phyloP scores from a whole-genome alignment of 2,113 vertebrate genomes.

The Ramphastos sulfuratus region DNA sequence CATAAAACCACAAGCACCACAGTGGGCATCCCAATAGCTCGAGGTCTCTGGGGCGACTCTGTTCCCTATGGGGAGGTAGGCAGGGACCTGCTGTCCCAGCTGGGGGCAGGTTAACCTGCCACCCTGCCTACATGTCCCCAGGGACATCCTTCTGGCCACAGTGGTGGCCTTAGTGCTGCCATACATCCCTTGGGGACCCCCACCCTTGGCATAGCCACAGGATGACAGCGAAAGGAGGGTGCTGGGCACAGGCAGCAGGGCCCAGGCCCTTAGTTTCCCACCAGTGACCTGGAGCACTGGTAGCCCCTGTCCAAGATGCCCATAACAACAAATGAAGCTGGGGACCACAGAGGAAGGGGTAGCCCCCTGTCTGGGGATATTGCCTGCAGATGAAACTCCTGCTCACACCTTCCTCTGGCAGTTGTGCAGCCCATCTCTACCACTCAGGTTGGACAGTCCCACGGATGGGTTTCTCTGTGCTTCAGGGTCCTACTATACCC shows the following conservation, averaged over 20 bases:
- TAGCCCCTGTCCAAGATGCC: not conserved
- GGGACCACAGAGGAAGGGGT: not conserved
- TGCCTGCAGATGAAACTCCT: not conserved
- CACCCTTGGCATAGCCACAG: not conserved
- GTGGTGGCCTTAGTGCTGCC: not conserved
- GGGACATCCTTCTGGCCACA: not conserved
- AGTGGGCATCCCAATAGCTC: accelerated
- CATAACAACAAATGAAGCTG: not conserved
- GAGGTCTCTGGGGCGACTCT: not conserved
- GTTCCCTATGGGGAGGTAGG: no score
- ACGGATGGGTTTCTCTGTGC: not conserved
- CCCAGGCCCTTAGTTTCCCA: not conserved
- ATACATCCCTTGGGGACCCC: not conserved
- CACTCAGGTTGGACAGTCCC: not conserved
- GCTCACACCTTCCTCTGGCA: not conserved
- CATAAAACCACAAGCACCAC: not conserved
- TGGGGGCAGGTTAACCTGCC: not conserved
- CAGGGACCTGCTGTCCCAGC: not conserved
- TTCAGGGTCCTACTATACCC: not conserved
- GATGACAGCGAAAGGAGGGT: not conserved
- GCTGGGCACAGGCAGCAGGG: not conserved
- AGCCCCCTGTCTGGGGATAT: not conserved
- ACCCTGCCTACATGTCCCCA: not conserved
- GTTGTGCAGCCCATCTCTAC: not conserved
- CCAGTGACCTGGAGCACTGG: not conserved